Evolutionary conservation across 2,888 invertebrate species (phyloP).

Genomic region (Endotricha flammealis): DNA sequence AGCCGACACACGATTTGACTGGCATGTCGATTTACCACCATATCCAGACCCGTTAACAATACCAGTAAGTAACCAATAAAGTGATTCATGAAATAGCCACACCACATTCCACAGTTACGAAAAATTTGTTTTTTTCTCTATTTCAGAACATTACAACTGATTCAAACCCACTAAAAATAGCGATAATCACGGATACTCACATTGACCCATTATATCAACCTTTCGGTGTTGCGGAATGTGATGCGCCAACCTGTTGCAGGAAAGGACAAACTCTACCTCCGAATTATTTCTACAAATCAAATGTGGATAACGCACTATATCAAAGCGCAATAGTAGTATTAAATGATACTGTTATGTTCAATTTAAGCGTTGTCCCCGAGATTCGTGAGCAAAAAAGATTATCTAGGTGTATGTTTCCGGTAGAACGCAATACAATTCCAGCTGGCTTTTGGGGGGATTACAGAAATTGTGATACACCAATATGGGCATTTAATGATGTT

Average conservation of each 20-base stretch:
- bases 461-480: slow-evolving; percentile 86
- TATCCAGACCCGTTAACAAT: slow-evolving; percentile 17
- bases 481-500: slow-evolving; percentile 82
- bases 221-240: slow-evolving; percentile 83
- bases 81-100: too few relatives aligned
- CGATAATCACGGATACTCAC: slow-evolving; percentile 88
- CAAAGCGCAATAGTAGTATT: slow-evolving; percentile 18
- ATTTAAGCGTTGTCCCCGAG: slow-evolving; percentile 37
- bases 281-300: slow-evolving; percentile 22
- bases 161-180: slow-evolving; percentile 63
- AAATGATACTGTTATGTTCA: slow-evolving; percentile 31
- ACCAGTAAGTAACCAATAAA: too few relatives aligned
- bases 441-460: slow-evolving; percentile 92
- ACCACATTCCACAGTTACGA: too few relatives aligned
- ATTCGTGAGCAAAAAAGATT: slow-evolving; percentile 27
- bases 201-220: slow-evolving; percentile 85
- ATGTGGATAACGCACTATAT: background rate
- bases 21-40: slow-evolving; percentile 63
- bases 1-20: slow-evolving; percentile 66
- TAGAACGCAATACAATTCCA: slow-evolving; percentile 28
- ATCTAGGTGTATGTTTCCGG: background rate
- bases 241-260: slow-evolving; percentile 88
- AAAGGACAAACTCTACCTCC: slow-evolving; percentile 69
- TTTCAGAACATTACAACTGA: slow-evolving; percentile 30
- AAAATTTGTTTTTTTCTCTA: too few relatives aligned